These are phyloP conservation scores for Crepidodera aurea DNA, from an alignment of 2,888 invertebrate genomes.

Conservation along the genomic window DNA sequence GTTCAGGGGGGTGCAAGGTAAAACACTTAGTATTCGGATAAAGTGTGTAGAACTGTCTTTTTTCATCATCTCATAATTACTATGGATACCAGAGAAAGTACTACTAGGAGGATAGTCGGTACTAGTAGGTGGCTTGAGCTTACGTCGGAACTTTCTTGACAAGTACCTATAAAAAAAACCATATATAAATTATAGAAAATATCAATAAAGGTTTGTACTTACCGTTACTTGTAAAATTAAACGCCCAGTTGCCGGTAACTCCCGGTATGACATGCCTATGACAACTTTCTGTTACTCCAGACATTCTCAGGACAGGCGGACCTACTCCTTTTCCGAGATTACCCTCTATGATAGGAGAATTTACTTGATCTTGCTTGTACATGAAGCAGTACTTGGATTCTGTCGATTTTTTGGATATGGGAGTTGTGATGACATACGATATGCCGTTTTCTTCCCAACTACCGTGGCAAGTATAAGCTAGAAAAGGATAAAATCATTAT, in stretches of 20 bases:
- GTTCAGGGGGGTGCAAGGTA: constrained; percentile 34
- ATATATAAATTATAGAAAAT: not conserved
- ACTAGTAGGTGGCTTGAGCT: constrained; percentile 47
- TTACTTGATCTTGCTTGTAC: constrained; percentile 61
- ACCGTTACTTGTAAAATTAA: constrained; percentile 76
- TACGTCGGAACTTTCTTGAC: constrained; percentile 48
- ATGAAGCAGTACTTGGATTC: constrained; percentile 71
- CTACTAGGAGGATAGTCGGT: constrained; percentile 48
- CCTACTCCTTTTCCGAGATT: constrained; percentile 49
- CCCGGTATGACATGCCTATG: constrained; percentile 66
- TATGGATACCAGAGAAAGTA: constrained; percentile 44
- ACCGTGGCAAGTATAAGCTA: constrained; percentile 78
- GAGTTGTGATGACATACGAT: constrained; percentile 75
- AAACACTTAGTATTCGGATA: constrained; percentile 52
- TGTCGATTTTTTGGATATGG: constrained; percentile 62
- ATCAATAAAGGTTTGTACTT: constrained; percentile 41
- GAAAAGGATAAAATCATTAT: constrained; percentile 26
- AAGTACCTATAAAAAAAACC: constrained; percentile 49
- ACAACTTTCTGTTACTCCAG: constrained; percentile 67
- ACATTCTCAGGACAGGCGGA: constrained; percentile 60
- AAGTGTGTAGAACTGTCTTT: constrained; percentile 48
- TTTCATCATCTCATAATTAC: constrained; percentile 55
- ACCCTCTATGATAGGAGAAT: constrained; percentile 48
- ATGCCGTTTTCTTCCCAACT: constrained; percentile 73
- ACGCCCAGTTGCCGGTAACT: constrained; percentile 67